Conservation (phyloP, 2,888 invertebrate species). For the Microctonus aethiopoides region DNA sequence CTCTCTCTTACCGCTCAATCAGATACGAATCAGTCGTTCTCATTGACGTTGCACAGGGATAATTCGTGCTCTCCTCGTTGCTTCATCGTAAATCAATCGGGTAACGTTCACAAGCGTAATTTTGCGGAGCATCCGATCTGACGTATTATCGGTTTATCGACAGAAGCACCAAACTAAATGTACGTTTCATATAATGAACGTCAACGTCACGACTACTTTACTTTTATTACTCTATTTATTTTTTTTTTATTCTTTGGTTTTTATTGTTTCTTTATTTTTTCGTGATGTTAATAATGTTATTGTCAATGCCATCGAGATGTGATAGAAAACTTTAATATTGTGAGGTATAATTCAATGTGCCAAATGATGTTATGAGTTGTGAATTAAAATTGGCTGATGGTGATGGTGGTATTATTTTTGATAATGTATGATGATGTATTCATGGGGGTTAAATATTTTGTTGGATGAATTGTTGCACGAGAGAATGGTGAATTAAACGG, state of each 20-base stretch:
- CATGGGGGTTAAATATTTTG: not conserved
- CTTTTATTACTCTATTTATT: too few relatives aligned
- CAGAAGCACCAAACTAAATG: slow-evolving; percentile 1
- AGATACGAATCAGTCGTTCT: slow-evolving; percentile 37
- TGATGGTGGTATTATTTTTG: not conserved
- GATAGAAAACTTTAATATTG: slow-evolving; percentile 10
- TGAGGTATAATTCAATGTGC: not conserved
- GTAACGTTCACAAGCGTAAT: slow-evolving; percentile 16
- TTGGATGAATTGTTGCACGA: not conserved
- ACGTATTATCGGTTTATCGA: slow-evolving; percentile 24
- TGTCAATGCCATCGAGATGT: not conserved
- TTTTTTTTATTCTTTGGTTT: not conserved
- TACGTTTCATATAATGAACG: slow-evolving; percentile 14
- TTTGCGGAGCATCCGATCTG: slow-evolving; percentile 21
- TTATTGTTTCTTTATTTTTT: not conserved
- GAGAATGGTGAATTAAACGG: not conserved
- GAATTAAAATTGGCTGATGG: not conserved
- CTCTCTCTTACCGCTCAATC: slow-evolving; percentile 20
- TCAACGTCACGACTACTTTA: slow-evolving; percentile 1
- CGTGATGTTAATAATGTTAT: slow-evolving; percentile 1
- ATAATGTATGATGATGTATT: not conserved
- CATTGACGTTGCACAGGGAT: slow-evolving; percentile 23
- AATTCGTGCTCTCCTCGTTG: slow-evolving; percentile 17
- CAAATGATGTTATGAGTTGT: slow-evolving; percentile 8
- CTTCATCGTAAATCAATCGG: slow-evolving; percentile 16